Conservation (phyloP, 2,888 invertebrate species). For the Endotricha flammealis region DNA sequence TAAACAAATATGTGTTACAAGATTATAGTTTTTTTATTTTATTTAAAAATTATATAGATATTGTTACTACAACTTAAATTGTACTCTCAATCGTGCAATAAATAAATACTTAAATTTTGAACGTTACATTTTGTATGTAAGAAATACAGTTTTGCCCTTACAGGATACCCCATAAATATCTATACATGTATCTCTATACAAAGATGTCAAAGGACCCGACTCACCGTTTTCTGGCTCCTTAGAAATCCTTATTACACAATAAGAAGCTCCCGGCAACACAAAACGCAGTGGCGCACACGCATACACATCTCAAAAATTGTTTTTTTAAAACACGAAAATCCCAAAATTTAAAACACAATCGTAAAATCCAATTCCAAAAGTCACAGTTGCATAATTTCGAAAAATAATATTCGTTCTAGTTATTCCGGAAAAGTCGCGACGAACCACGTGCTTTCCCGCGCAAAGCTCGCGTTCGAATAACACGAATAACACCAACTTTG, state of each 20-base stretch:
- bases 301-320: slow-evolving; percentile 9
- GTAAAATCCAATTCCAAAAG: slow-evolving; percentile 11
- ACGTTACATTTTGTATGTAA: slow-evolving; percentile 3
- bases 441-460: slow-evolving; percentile 66
- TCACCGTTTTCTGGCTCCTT: slow-evolving; percentile 54
- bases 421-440: slow-evolving; percentile 38
- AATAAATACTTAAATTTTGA: no score
- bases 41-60: no score
- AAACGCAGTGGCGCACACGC: slow-evolving; percentile 15
- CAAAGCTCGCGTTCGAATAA: slow-evolving; percentile 71
- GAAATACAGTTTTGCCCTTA: slow-evolving; percentile 2
- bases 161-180: slow-evolving; percentile 2
- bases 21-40: no score
- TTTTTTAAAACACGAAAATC: slow-evolving; percentile 16
- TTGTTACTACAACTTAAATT: no score
- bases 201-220: slow-evolving; percentile 36
- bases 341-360: slow-evolving; percentile 15
- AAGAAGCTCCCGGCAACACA: slow-evolving; percentile 20
- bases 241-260: slow-evolving; percentile 65
- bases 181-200: slow-evolving; percentile 5
- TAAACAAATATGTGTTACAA: no score
- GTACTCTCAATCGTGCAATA: no score
- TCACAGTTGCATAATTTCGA: slow-evolving; percentile 19
- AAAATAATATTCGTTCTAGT: slow-evolving; percentile 17
- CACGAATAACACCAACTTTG: slow-evolving; percentile 59